Percentiles rank a stretch among this genome's conserved stretches.
These are phyloP conservation scores for Mongoloraphidia duomilia DNA, from an alignment of 2,888 invertebrate genomes.

Conservation along the genomic window DNA sequence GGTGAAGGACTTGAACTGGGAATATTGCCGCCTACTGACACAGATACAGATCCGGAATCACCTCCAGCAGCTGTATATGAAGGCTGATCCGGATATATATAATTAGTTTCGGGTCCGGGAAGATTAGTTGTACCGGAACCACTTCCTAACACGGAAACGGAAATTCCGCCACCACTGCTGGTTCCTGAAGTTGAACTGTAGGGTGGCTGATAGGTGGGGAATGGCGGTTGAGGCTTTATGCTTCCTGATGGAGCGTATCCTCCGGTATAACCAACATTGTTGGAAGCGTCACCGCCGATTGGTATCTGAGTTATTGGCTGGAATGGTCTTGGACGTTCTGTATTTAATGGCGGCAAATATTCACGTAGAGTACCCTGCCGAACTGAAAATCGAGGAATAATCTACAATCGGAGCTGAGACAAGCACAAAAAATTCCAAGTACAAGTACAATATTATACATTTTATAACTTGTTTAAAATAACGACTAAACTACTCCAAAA, in stretches of 20 bases:
- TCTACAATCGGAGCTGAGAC: too few species aligned
- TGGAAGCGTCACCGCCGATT: background rate
- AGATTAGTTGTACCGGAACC: conserved; percentile 8
- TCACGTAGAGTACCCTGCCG: conserved; percentile 41
- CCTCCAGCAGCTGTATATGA: conserved; percentile 13
- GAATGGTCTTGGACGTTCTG: conserved; percentile 57
- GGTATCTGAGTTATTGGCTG: conserved; percentile 31
- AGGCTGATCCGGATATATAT: background rate
- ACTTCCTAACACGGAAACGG: conserved; percentile 14
- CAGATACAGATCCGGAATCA: conserved; percentile 2
- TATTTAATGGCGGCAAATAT: conserved; percentile 44
- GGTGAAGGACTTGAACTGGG: too few species aligned
- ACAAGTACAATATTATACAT: too few species aligned
- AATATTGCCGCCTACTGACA: too few species aligned
- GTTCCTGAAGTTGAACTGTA: conserved; percentile 22
- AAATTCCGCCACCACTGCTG: conserved; percentile 18
- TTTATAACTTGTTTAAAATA: too few species aligned
- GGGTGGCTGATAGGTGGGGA: conserved; percentile 16
- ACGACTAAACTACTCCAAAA: too few species aligned
- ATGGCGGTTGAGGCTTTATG: conserved; percentile 26
- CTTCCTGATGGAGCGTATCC: conserved; percentile 23
- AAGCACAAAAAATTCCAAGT: too few species aligned
- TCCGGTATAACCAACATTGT: conserved; percentile 12
- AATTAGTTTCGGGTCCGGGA: conserved; percentile 16
- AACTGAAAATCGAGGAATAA: conserved; percentile 30